Evolutionary conservation across 2,888 invertebrate genomes (phyloP).

Genomic region (Cerceris ruficornis): DNA sequence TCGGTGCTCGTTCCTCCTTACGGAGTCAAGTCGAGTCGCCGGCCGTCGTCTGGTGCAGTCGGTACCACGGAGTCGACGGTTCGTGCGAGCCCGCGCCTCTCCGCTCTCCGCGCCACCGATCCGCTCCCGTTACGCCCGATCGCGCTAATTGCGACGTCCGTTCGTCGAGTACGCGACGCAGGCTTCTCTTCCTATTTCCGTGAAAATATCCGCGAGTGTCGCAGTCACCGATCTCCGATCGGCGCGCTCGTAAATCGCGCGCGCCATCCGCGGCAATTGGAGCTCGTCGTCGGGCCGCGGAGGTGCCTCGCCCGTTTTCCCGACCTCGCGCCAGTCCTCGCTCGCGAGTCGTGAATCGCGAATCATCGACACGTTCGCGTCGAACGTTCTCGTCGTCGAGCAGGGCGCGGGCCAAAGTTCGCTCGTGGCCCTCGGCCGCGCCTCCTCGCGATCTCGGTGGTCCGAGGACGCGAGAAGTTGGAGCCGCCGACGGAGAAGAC

Average conservation of each 20-base stretch:
- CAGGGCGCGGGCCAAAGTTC: neutral
- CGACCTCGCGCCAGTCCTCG: neutral
- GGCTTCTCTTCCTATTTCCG: neutral
- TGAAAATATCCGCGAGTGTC: too few relatives aligned
- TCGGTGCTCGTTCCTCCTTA: conserved; percentile 26
- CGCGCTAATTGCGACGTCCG: conserved; percentile 22
- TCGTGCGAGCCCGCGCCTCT: conserved; percentile 6
- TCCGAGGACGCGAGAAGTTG: too few relatives aligned
- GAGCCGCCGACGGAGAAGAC: too few relatives aligned
- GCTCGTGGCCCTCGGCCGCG: neutral
- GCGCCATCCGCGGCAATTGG: too few relatives aligned
- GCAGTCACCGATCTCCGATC: too few relatives aligned
- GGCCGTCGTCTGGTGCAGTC: neutral
- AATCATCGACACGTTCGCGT: neutral
- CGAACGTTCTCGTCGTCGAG: neutral
- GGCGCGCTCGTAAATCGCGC: too few relatives aligned
- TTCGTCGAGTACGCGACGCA: neutral
- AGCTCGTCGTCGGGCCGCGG: neutral
- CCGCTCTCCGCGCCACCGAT: neutral
- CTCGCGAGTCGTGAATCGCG: too few relatives aligned
- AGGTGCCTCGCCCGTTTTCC: neutral
- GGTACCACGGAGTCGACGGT: neutral
- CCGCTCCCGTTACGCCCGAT: neutral
- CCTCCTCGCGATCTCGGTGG: neutral
- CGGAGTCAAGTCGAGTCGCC: neutral